A percentile compares a stretch with the other conserved stretches of the same genome.
Conservation (phyloP, 2,888 invertebrate species). For the Pemphredon lugubris region DNA sequence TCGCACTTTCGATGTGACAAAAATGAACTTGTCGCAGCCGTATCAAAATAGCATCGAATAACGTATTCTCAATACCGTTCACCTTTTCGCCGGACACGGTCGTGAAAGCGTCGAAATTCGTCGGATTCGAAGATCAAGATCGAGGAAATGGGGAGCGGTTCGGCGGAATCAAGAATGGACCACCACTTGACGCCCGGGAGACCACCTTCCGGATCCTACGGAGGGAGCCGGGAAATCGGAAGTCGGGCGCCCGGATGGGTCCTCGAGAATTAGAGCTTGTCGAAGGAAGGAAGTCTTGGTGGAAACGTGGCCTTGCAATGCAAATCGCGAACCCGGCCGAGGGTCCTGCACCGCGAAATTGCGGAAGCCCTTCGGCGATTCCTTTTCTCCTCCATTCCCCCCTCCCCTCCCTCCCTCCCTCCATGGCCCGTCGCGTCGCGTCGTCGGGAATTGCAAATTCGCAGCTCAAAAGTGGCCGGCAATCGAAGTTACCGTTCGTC, state of each 20-base stretch:
- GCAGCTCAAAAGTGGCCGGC: conserved; percentile 30
- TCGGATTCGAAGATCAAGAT: background rate
- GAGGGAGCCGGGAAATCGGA: conserved; percentile 41
- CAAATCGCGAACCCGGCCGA: conserved; percentile 55
- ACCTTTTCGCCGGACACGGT: background rate
- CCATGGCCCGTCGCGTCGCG: conserved; percentile 17
- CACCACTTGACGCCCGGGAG: conserved; percentile 35
- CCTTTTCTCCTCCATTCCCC: no score
- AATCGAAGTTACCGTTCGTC: conserved; percentile 33
- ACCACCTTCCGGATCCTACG: conserved; percentile 30
- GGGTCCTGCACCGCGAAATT: conserved; percentile 58
- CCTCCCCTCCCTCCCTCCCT: no score
- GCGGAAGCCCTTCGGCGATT: conserved; percentile 54
- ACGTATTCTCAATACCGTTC: no score
- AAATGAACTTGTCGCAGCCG: no score
- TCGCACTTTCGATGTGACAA: no score
- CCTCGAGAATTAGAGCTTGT: conserved; percentile 56
- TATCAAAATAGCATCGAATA: no score
- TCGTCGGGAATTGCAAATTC: conserved; percentile 59
- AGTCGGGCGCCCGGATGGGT: conserved; percentile 50
- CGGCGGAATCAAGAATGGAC: conserved; percentile 19
- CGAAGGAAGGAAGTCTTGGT: conserved; percentile 47
- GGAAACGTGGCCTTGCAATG: conserved; percentile 56
- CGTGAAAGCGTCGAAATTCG: background rate
- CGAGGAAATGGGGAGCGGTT: background rate